Evolutionary conservation across 2,888 invertebrate species (phyloP), one percentile per base, ranked within the genome.

Genomic region (Dysmachus trigonus): DNA sequence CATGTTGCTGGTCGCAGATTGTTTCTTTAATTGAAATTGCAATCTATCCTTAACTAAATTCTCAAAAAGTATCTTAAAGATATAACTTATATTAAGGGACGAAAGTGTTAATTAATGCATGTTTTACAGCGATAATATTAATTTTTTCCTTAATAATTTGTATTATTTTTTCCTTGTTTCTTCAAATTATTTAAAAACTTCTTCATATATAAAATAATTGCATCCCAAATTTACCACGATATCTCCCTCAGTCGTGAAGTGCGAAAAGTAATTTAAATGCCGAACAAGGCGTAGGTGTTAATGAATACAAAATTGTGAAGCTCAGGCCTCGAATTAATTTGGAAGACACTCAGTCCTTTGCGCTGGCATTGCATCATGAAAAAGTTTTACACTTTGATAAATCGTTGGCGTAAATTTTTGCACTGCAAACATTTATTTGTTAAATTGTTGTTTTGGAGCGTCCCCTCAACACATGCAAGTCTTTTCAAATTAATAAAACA

Each of bases 401-500:
- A 81, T 81, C 51, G 81, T 53, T 81, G 81, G 62, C 81, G 81
- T 53, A 81, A 81, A 81, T 81, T 47, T 81, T 81, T 47, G 81
- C 81, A 33, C 81, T 81, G 62, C 53, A 81, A 81, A 31, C 81
- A 53, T 81, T 81, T 51, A 47, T 81, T n/a, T 81, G 81, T 81
- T 81, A 53, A 81, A 81, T 81, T 81, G 53, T n/a, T 81, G 51
- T 81, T 53, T 33, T 13, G 81, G 81, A 62, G 33, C 62, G 81
- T 81, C 81, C 81, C 62, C 53, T 53, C 53, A 81, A 81, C 51
- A 81, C 81, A 81, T 81, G 81, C 53, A 81, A 31, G 53, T 81
- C 81, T n/a, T n/a, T n/a, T 30, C 30, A 33, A 81, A 81, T 81
- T 81, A 81, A 81, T 81, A 81, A 81, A 81, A 81, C 81, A 81